phyloP scores from a whole-genome alignment of 2,797 vertebrate genomes.

The Muraenolepis orangiensis region DNA sequence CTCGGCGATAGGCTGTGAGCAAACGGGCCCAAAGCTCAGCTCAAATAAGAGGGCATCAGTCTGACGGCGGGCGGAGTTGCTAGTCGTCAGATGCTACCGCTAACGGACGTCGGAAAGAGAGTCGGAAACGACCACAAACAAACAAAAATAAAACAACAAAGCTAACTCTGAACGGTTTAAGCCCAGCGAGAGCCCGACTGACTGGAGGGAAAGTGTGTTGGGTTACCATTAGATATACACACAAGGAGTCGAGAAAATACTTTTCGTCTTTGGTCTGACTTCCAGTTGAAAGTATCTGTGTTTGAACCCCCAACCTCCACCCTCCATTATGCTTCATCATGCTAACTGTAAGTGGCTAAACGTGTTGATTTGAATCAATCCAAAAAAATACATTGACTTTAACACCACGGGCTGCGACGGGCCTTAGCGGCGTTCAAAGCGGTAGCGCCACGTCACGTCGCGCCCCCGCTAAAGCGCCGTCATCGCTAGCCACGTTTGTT shows the following conservation, averaged over 20 bases:
- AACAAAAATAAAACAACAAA: background rate
- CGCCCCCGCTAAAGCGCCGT: no score
- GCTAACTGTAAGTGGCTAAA: background rate
- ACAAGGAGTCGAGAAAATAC: slow-evolving; percentile 35
- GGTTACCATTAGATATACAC: slow-evolving; percentile 43
- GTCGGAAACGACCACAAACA: no score
- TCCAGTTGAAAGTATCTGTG: background rate
- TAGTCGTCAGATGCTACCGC: slow-evolving; percentile 31
- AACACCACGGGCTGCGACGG: background rate
- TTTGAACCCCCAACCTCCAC: background rate
- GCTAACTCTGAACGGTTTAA: slow-evolving; percentile 3
- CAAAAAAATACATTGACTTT: background rate
- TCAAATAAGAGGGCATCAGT: slow-evolving; percentile 70
- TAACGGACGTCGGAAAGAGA: slow-evolving; percentile 43
- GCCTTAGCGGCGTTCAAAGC: no score
- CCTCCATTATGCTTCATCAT: background rate
- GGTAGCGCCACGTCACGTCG: background rate
- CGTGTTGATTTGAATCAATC: no score
- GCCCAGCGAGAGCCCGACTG: slow-evolving; percentile 41
- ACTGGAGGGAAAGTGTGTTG: slow-evolving; percentile 36
- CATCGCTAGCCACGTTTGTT: no score
- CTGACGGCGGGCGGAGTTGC: slow-evolving; percentile 49
- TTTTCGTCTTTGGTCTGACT: no score
- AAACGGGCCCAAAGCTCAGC: slow-evolving; percentile 69
- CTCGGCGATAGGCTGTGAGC: slow-evolving; percentile 67